Evolutionary conservation across 37 sponge, comb jelly and placozoan genomes (phyloP).

Genomic region (Beroe ovata): DNA sequence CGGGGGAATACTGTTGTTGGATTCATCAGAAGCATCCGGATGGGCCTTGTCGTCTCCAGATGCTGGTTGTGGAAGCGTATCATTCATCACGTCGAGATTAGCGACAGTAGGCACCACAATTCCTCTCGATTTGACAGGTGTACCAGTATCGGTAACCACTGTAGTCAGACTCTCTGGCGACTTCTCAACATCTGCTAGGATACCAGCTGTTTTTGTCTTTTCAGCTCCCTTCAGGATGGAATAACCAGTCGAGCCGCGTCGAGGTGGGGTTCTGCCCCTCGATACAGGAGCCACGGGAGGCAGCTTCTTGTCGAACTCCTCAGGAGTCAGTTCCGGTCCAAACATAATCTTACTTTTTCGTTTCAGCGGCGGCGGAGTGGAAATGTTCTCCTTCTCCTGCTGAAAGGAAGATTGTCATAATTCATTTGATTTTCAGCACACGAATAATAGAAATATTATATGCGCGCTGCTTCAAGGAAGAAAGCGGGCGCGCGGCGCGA

Average conservation of each 20-base stretch:
- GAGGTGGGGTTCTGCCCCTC: constrained; percentile 40
- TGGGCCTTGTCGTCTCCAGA: background rate
- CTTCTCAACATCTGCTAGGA: constrained; percentile 10
- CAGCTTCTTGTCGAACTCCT: constrained; percentile 64
- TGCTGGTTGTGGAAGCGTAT: background rate
- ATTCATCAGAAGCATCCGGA: background rate
- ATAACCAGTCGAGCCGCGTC: constrained; percentile 40
- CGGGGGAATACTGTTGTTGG: too few species aligned
- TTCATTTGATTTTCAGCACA: background rate
- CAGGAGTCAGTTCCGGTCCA: constrained; percentile 51
- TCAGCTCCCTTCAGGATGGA: constrained; percentile 48
- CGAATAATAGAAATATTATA: background rate
- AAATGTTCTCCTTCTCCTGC: constrained; percentile 56
- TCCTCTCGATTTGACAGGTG: constrained; percentile 10
- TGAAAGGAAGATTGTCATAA: background rate
- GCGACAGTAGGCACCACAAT: background rate
- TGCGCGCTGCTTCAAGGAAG: background rate
- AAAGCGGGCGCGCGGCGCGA: constrained; percentile 4
- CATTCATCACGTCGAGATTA: background rate
- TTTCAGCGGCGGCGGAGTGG: constrained; percentile 1
- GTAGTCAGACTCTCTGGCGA: constrained; percentile 23
- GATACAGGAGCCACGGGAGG: constrained; percentile 3
- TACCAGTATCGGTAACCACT: background rate
- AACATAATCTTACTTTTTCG: constrained; percentile 64
- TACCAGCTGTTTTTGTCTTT: constrained; percentile 45